These are phyloP conservation scores for Cacoxenus indagator DNA, from an alignment of 2,888 invertebrate species.

Conservation along the genomic window DNA sequence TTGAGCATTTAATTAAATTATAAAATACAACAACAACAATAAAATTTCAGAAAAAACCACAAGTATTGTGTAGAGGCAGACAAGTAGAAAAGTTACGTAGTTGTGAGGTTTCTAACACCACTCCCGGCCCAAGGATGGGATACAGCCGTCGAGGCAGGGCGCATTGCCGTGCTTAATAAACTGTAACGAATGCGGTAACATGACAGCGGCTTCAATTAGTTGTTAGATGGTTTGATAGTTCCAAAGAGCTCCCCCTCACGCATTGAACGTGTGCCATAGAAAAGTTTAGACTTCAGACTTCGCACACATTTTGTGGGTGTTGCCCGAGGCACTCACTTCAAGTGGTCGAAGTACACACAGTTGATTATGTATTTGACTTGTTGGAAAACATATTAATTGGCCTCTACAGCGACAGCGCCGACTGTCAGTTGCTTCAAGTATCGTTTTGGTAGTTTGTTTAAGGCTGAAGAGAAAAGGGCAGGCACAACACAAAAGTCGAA, in stretches of 20 bases:
- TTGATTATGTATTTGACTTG: neutral
- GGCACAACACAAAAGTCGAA: conserved; percentile 27
- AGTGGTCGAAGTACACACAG: neutral
- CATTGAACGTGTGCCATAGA: conserved; percentile 24
- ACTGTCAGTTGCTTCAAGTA: neutral
- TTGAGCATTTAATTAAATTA: conserved; percentile 59
- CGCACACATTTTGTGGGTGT: neutral
- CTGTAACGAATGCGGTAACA: conserved; percentile 48
- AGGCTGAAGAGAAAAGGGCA: neutral
- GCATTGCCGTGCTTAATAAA: conserved; percentile 53
- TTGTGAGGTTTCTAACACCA: conserved; percentile 33
- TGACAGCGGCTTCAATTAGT: conserved; percentile 8
- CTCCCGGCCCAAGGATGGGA: neutral
- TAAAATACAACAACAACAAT: conserved; percentile 41
- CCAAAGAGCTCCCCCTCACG: neutral
- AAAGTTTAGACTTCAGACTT: conserved; percentile 27
- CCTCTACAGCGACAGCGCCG: conserved; percentile 8
- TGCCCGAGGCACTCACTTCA: neutral
- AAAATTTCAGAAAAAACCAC: neutral
- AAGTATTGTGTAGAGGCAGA: conserved; percentile 42
- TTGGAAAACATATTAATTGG: conserved; percentile 54
- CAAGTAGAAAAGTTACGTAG: conserved; percentile 39
- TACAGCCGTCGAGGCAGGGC: neutral
- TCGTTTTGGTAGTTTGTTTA: neutral
- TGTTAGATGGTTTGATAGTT: conserved; percentile 13